Percentiles rank a stretch among this genome's conserved stretches.
Evolutionary conservation across 2,888 invertebrate genomes (phyloP).

Genomic region (Leptopterna dolabrata): DNA sequence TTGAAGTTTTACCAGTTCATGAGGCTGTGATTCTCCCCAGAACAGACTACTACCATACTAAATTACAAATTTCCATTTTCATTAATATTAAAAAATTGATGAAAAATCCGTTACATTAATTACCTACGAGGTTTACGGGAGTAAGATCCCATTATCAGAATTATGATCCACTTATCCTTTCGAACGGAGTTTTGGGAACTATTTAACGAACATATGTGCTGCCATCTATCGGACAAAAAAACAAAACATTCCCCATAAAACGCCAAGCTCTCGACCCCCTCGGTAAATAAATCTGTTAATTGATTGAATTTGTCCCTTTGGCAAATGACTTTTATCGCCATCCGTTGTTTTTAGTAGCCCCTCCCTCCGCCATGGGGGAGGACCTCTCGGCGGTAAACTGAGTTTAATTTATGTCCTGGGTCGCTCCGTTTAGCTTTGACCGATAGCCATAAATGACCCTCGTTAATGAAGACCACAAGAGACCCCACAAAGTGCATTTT

Average conservation of each 20-base stretch:
- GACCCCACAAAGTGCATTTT: neutral
- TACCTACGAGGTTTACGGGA: no score
- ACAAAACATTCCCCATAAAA: neutral
- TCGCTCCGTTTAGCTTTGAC: neutral
- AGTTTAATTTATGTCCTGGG: neutral
- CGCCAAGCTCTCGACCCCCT: neutral
- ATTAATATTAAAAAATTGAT: no score
- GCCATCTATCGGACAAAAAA: no score
- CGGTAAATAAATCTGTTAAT: neutral
- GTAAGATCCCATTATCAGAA: no score
- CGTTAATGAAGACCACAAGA: neutral
- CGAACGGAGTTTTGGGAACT: no score
- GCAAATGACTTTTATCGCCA: neutral
- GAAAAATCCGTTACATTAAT: no score
- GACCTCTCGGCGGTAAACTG: neutral
- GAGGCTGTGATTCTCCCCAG: no score
- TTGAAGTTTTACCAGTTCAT: no score
- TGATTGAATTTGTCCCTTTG: slow-evolving; percentile 5
- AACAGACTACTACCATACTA: no score
- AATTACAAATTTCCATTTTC: no score
- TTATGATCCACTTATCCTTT: no score
- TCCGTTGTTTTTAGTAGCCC: neutral
- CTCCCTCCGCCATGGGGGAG: neutral
- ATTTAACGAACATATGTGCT: no score
- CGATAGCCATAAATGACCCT: neutral